Percentiles rank a stretch among this genome's conserved stretches.
Evolutionary conservation across 2,888 invertebrate genomes (phyloP).

Genomic region (Chrysotoxum bicinctum): DNA sequence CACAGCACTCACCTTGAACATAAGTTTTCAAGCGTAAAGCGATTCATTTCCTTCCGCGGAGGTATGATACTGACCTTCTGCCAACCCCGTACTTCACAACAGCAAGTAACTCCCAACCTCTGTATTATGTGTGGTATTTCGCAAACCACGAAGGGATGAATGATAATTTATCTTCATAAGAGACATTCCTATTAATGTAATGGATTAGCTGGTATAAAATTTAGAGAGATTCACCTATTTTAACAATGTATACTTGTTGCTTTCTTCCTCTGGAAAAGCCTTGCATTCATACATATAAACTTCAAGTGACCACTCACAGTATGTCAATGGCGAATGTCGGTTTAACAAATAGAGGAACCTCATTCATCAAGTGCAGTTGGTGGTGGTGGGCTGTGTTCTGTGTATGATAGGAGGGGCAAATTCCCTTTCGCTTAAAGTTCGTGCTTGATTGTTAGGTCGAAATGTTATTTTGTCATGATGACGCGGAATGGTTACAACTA

Average conservation of each 20-base stretch:
- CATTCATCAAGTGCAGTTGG: slow-evolving; percentile 21
- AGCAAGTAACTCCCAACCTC: no score
- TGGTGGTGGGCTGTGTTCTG: no score
- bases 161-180: no score
- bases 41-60: no score
- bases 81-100: no score
- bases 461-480: slow-evolving; percentile 24
- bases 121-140: no score
- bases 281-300: slow-evolving; percentile 45
- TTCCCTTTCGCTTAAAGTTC: neutral
- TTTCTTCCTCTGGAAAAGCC: neutral
- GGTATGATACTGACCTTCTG: no score
- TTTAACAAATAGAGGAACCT: slow-evolving; percentile 19
- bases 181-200: no score
- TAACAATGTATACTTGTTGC: slow-evolving; percentile 16
- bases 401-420: neutral
- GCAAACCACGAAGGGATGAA: no score
- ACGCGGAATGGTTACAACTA: neutral
- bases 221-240: neutral
- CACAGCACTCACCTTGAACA: no score
- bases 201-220: no score
- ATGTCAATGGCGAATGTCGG: slow-evolving; percentile 25
- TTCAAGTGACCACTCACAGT: slow-evolving; percentile 33
- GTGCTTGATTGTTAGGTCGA: neutral
- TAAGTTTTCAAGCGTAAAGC: no score